phyloP scores from a whole-genome alignment of 2,113 vertebrate genomes.

The Poeciliopsis turrubarensis region DNA sequence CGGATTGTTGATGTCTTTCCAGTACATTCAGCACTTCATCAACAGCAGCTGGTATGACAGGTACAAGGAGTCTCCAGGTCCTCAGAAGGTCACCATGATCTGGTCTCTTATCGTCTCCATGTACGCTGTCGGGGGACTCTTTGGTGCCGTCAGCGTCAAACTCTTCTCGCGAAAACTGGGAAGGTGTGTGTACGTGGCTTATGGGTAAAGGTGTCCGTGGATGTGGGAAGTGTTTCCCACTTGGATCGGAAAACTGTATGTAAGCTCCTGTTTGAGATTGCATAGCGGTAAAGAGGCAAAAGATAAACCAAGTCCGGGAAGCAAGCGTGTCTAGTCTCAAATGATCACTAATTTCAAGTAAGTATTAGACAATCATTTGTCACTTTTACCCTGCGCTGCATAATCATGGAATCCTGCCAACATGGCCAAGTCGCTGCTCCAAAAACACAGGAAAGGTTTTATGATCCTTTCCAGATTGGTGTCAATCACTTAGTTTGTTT shows the following conservation, averaged over 20 bases:
- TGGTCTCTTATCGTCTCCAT: constrained; percentile 76
- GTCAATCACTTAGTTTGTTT: background rate
- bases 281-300: no score
- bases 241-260: no score
- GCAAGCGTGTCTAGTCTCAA: no score
- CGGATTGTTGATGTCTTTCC: constrained; percentile 3
- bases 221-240: no score
- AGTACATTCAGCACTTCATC: constrained; percentile 80
- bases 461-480: background rate
- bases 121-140: constrained; percentile 71
- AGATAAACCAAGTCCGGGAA: no score
- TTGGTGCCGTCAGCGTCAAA: constrained; percentile 64
- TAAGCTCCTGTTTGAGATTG: no score
- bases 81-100: constrained; percentile 68
- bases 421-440: background rate
- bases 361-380: no score
- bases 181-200: constrained; percentile 61
- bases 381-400: no score
- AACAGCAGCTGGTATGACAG: constrained; percentile 76
- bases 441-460: background rate
- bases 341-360: no score
- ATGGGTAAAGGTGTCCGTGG: no score
- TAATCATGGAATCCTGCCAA: no score
- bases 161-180: constrained; percentile 63
- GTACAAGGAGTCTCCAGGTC: constrained; percentile 50